Base-by-base conservation (phyloP, 1,140 invertebrate species). In the Spodoptera litura region DNA sequence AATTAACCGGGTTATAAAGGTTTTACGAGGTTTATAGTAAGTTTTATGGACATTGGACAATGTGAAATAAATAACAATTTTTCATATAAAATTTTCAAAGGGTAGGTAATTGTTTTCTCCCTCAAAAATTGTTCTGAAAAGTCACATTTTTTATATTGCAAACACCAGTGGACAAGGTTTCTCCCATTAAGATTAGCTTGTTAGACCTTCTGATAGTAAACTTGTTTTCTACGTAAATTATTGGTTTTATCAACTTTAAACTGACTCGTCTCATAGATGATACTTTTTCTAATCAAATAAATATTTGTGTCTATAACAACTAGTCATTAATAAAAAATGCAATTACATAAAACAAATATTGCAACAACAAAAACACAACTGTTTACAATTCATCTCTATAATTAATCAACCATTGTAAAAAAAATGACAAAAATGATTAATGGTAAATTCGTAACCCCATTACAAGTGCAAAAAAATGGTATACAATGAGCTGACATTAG, bases 121-220 rank as follows among this genome's bases (percentile, higher is more conserved):
- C 82, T 81, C 75, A 83, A 88, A 88, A 85, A 85, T 85, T 87
- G 80, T 82, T 85, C 79, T 79, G 82, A 88, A 68, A 88, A 84
- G 82, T 85, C 84, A 83, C 77, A 84, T 85, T 88, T 90, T 88
- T 89, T 85, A 84, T 85, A 83, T 83, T 79, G 85, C 81, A 87
- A 83, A 84, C 85, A 82, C 66, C 83, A 80, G 81, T 27, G 62
- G 78, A 74, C 62, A 64, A 11, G 68, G 59, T 49, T 77, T 77
- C 49, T 87, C 78, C 4, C 38, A 51, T 80, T 78, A 78, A 78
- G 81, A 78, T 64, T 44, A 5, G 6, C 8, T 9, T 44, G 8
- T 44, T 44, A 8, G 9, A 44, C 38, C 8, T 44, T 44, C 6
- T 44, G 38, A 6, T 44, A 44, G 38, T 31, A 38, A 38, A 6